Base-by-base conservation (phyloP, 2,888 invertebrate genomes). In the Eristalis intricaria region DNA sequence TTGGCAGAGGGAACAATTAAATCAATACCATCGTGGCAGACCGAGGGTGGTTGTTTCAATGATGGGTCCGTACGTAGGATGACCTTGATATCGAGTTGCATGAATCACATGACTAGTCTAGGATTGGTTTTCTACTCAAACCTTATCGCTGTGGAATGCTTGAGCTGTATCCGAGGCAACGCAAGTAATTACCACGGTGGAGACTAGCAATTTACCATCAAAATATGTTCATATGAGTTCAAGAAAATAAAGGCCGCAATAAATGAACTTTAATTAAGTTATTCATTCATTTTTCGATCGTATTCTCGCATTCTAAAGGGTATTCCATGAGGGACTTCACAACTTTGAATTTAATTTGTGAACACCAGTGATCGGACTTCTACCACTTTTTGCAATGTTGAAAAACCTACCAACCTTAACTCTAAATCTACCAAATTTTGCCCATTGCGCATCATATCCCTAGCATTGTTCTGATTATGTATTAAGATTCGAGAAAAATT, bases 51-150 rank as follows among this genome's bases (percentile, higher is more conserved):
- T 19, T 83, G 83, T 22, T 86, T 86, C 10, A 26, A 50, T 5
- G 8, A 26, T 10, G 13, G 22, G 26, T 26, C 70, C n/a, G 23
- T 0, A 26, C 38, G 19, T 26, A 2, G 4, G 1, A 38, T 40
- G 11, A 15, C 61, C 5, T 29, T 19, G 29, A 35, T 63, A 23
- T 29, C 58, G n/a, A 50, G 61, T 10, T 85, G 85, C 32, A 73
- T 26, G 50, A 77, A 69, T 8, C 86, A 86, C 43, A 83, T 86
- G 50, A 75, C 74, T 22, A 78, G 86, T 22, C 63, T 86, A 22
- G 86, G 78, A 71, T 23, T 86, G 40, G 73, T 82, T 0, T 66
- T 86, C 22, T 86, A 75, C 43, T 58, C 86, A 2, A 83, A 83
- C 40, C 50, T 83, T 5, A 70, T 86, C 40, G 26, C 56, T 11